Evolutionary conservation across 2,797 vertebrate species (phyloP), one percentile per base, ranked within the genome.

Genomic region (Graptemys geographica): DNA sequence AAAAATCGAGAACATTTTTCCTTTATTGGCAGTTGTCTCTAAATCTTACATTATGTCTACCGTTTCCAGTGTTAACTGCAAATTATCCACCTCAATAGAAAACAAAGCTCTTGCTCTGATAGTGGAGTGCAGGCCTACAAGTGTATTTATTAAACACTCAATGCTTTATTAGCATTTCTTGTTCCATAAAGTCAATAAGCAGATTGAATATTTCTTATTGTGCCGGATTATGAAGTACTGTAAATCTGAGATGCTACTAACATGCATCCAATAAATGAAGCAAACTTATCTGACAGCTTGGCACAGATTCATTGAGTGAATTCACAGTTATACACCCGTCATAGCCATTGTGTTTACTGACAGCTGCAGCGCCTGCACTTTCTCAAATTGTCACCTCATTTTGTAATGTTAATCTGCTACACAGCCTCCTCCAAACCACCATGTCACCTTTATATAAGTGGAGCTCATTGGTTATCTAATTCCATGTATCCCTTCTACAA

Each of bases 1-100:
- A 41, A 56, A 90, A 96, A 95, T 89, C 53, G 88, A 47, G 90
- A 96, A 91, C 55, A 82, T 90, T 49, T 55, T 6, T 84, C 86
- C 84, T 12, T 82, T 90, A 96, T 83, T 79, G 87, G 93, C 55
- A 89, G 95, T 91, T 93, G 93, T 92, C 92, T 92, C 81, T 84
- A 96, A 97, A 96, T 96, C 94, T 94, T 94, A 96, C 96, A 96
- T 97, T 96, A 94, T 92, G 94, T 92, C 93, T 96, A 93, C 93
- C 94, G 95, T 89, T 96, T 96, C 90, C 94, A 92, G 92, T 25
- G 3, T 49, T 56, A 95, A 92, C 95, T 95, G 83, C 96, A 96
- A 96, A 96, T 97, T 97, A 95, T 37, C 83, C 1, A 53, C 92
- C 93, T 96, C 93, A 96, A 94, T 79, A 81, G 95, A 91, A 96